These are phyloP conservation scores for Formicarius rufipectus DNA, from an alignment of 2,113 vertebrate genomes.

Conservation along the genomic window DNA sequence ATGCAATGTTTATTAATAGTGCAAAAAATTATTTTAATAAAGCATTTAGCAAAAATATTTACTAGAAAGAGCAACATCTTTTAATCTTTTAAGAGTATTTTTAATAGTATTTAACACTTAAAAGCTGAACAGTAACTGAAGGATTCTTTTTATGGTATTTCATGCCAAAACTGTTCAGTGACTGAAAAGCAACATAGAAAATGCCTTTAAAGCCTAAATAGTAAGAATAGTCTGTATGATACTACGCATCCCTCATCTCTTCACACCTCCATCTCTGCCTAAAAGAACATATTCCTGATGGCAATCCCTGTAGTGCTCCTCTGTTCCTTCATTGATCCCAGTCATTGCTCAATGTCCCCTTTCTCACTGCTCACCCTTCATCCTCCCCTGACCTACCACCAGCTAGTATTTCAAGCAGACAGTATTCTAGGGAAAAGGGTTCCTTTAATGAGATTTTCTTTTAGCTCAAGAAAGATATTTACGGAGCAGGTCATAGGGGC, in stretches of 20 bases:
- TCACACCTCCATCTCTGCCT: neutral
- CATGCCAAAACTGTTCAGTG: neutral
- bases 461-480: neutral
- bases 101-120: neutral
- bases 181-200: neutral
- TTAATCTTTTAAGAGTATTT: constrained; percentile 34
- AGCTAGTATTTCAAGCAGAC: neutral
- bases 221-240: neutral
- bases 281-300: neutral
- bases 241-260: fast-evolving
- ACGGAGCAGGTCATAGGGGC: neutral
- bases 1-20: neutral
- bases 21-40: neutral
- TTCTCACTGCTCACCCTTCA: neutral
- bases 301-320: neutral
- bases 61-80: neutral
- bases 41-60: neutral
- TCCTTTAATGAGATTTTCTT: neutral
- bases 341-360: neutral
- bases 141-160: neutral
- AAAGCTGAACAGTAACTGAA: neutral
- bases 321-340: neutral
- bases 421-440: neutral
- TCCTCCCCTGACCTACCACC: neutral
- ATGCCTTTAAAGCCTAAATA: neutral